Percentiles rank a stretch among this genome's conserved stretches.
Conservation (phyloP, 2,113 vertebrate genomes). For the Baryphthengus martii region DNA sequence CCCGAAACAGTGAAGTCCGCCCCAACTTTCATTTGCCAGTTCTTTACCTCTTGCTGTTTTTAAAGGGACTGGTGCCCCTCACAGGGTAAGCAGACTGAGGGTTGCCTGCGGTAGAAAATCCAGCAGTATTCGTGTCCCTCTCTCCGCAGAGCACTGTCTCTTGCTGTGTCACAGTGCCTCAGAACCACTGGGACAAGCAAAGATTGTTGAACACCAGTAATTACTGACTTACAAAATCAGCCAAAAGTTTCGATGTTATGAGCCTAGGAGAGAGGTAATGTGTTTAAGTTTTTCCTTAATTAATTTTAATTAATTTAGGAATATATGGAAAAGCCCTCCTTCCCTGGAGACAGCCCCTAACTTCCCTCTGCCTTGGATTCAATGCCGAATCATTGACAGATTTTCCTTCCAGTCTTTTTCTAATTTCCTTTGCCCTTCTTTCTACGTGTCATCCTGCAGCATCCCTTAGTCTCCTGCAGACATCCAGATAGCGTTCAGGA, state of each 20-base stretch:
- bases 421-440: background rate
- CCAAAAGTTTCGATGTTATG: background rate
- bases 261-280: background rate
- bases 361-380: background rate
- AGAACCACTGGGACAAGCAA: background rate
- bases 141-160: background rate
- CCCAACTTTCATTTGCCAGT: background rate
- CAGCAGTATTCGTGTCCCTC: background rate
- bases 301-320: background rate
- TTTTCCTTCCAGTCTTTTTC: background rate
- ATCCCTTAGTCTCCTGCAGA: rapidly evolving
- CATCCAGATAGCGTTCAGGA: background rate
- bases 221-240: background rate
- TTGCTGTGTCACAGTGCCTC: rapidly evolving
- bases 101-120: background rate
- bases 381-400: background rate
- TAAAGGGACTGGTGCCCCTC: background rate
- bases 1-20: background rate
- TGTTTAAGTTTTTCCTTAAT: background rate
- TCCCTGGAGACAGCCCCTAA: background rate
- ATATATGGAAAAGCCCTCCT: background rate
- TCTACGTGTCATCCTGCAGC: background rate
- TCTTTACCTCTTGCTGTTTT: background rate
- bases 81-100: background rate
- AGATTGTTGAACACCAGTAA: background rate